These are phyloP conservation scores for Delia radicum DNA, from an alignment of 1,140 invertebrate genomes.

Conservation along the genomic window DNA sequence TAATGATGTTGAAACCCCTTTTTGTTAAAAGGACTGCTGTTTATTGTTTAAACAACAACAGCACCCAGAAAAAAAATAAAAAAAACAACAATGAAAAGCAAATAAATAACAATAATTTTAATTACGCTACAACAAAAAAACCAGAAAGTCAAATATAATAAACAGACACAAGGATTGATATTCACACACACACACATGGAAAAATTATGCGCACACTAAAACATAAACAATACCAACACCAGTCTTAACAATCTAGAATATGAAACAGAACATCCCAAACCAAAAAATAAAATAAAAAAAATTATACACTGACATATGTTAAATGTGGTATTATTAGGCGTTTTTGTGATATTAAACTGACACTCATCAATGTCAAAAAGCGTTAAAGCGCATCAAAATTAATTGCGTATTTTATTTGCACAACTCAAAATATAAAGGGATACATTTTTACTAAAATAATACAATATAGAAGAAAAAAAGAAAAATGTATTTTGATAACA, in stretches of 20 bases:
- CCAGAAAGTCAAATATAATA: background rate
- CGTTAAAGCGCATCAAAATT: conserved; percentile 21
- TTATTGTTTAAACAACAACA: background rate
- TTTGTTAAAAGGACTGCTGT: background rate
- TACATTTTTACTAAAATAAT: background rate
- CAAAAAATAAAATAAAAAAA: background rate
- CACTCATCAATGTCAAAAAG: conserved; percentile 19
- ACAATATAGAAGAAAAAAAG: background rate
- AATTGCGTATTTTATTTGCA: conserved; percentile 12
- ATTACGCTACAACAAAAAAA: background rate
- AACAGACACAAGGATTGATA: background rate
- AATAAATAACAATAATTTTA: conserved; percentile 21
- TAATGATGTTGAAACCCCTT: background rate
- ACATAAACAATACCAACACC: background rate
- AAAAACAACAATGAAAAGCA: background rate
- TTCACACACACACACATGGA: background rate
- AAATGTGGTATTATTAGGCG: conserved; percentile 17
- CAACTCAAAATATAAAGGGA: background rate
- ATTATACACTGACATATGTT: conserved; percentile 14
- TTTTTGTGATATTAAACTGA: conserved; percentile 13
- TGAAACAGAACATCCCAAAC: background rate
- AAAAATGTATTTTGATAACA: background rate
- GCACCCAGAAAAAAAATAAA: too few relatives aligned
- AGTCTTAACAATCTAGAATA: background rate
- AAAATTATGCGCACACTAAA: background rate